Evolutionary conservation across 2,888 invertebrate species (phyloP).

Genomic region (Mesopsocus fuscifrons): DNA sequence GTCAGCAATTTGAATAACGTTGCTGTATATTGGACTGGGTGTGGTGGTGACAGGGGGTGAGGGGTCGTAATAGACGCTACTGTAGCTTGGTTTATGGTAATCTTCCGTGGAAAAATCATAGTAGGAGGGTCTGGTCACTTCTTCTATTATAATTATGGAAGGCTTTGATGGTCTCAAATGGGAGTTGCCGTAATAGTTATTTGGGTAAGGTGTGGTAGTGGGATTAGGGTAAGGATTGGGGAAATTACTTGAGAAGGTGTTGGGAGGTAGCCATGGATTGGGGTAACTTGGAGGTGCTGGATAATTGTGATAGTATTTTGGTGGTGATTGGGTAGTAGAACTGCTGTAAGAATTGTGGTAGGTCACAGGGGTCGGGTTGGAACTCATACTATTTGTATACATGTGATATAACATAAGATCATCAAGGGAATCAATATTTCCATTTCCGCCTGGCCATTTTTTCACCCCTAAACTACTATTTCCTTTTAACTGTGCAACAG

Average conservation of each 20-base stretch:
- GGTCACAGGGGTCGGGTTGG: background rate
- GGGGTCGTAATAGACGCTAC: background rate
- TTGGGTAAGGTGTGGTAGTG: too few relatives aligned
- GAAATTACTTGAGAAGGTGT: too few relatives aligned
- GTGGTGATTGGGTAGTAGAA: background rate
- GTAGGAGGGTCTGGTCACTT: background rate
- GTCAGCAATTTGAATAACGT: background rate
- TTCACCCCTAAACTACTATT: background rate
- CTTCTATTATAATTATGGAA: slow-evolving; percentile 7
- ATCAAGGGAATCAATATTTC: slow-evolving; percentile 1
- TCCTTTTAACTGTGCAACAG: background rate
- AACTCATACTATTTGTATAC: background rate
- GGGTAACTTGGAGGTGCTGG: too few relatives aligned
- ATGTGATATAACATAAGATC: slow-evolving; percentile 6
- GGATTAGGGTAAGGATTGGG: background rate
- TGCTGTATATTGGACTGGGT: background rate
- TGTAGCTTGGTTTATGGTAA: background rate
- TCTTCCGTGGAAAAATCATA: background rate
- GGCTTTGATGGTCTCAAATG: slow-evolving; percentile 1
- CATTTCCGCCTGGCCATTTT: slow-evolving; percentile 2
- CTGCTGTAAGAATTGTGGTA: background rate
- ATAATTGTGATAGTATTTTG: background rate
- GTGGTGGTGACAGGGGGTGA: background rate
- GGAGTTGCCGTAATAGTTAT: background rate
- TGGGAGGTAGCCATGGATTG: background rate